Conservation (phyloP, 2,113 vertebrate species). For the Seriola quinqueradiata region DNA sequence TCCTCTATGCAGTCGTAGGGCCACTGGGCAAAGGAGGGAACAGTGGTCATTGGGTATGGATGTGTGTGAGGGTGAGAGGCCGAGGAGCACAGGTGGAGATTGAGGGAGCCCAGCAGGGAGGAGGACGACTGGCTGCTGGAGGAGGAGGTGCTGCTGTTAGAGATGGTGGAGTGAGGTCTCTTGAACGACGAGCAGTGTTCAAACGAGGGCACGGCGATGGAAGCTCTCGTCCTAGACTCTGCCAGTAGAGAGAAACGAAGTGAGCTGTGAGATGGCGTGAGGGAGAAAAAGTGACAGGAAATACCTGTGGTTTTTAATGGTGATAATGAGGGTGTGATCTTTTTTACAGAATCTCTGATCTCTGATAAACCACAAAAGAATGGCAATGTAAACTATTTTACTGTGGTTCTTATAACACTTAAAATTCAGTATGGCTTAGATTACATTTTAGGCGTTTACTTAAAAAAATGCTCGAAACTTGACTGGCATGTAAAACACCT, state of each 20-base stretch:
- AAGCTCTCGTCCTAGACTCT: conserved; percentile 82
- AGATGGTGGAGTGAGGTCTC: conserved; percentile 89
- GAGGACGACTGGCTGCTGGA: conserved; percentile 89
- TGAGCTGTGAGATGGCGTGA: neutral
- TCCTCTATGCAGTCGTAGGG: conserved; percentile 87
- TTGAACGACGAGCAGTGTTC: conserved; percentile 84
- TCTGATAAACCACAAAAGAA: neutral
- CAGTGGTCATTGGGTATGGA: conserved; percentile 50
- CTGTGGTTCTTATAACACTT: neutral
- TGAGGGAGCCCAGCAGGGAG: conserved; percentile 85
- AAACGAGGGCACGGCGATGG: conserved; percentile 80
- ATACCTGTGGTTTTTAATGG: conserved; percentile 7
- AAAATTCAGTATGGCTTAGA: neutral
- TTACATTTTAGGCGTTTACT: conserved; percentile 13
- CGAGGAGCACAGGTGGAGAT: conserved; percentile 81
- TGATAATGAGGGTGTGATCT: neutral
- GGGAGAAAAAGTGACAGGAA: neutral
- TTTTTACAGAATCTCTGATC: neutral
- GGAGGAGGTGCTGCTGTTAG: conserved; percentile 90
- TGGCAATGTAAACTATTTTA: neutral
- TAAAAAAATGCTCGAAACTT: neutral
- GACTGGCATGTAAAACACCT: neutral
- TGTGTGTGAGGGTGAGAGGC: conserved; percentile 71
- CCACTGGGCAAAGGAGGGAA: conserved; percentile 82
- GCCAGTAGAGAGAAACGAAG: conserved; percentile 11